phyloP scores from a whole-genome alignment of 2,113 vertebrate genomes.

The Muntiacus muntjak region DNA sequence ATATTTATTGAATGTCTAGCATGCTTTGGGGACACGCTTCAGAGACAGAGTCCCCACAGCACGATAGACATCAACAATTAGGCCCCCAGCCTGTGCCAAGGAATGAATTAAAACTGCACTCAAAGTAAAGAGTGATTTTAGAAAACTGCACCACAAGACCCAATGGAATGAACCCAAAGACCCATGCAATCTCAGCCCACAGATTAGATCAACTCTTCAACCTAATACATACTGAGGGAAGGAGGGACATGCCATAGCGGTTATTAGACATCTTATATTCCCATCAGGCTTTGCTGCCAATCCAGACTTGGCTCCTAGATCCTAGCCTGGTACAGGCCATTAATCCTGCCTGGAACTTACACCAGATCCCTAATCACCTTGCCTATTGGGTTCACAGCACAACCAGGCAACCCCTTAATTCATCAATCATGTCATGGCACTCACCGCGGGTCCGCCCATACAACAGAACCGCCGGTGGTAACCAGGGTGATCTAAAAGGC shows the following conservation, averaged over 20 bases:
- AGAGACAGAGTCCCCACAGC: not conserved
- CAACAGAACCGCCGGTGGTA: not conserved
- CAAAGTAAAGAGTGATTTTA: not conserved
- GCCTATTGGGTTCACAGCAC: not conserved
- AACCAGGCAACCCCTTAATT: not conserved
- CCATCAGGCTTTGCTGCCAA: too few species aligned
- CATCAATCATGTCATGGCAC: not conserved
- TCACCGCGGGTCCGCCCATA: not conserved
- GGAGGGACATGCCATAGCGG: rapidly evolving
- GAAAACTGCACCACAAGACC: not conserved
- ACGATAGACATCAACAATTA: not conserved
- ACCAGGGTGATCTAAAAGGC: not conserved
- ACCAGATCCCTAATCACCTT: not conserved
- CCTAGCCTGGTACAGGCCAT: rapidly evolving
- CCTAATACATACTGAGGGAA: rapidly evolving
- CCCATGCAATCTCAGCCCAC: rapidly evolving
- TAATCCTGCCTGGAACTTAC: too few species aligned
- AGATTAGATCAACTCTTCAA: not conserved
- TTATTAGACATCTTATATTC: rapidly evolving
- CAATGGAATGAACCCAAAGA: not conserved
- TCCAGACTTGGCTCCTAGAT: not conserved
- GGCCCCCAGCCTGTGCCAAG: rapidly evolving
- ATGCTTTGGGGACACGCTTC: not conserved
- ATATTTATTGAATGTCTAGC: rapidly evolving
- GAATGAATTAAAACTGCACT: not conserved